phyloP scores from a whole-genome alignment of 2,797 vertebrate genomes.

The Staurois parvus region DNA sequence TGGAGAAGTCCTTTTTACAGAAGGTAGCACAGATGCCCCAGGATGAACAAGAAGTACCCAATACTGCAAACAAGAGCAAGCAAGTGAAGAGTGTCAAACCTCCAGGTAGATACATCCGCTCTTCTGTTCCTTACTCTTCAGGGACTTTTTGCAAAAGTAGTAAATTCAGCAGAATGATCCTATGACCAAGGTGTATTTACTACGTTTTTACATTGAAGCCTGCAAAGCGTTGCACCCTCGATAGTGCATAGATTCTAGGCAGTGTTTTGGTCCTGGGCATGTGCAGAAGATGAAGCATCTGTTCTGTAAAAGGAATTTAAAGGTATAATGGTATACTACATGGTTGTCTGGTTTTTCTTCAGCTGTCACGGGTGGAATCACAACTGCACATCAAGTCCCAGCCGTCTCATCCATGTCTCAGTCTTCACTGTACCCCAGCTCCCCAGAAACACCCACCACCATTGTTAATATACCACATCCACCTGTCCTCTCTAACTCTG shows the following conservation, averaged over 20 bases:
- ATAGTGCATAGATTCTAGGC: too few species aligned
- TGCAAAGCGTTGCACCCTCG: too few species aligned
- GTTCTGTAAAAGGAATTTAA: too few species aligned
- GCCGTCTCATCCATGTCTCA: conserved; percentile 90
- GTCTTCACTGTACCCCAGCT: conserved; percentile 81
- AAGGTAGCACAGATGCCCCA: conserved; percentile 95
- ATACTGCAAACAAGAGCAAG: conserved; percentile 83
- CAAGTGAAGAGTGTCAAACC: conserved; percentile 80
- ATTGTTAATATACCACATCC: conserved; percentile 81
- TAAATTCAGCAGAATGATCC: too few species aligned
- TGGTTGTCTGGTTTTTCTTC: background rate
- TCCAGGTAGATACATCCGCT: conserved; percentile 67
- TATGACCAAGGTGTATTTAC: too few species aligned
- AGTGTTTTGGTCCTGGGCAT: too few species aligned
- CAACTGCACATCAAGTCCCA: conserved; percentile 90
- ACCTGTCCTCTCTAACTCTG: conserved; percentile 73
- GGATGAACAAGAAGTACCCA: conserved; percentile 86
- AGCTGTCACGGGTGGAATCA: conserved; percentile 73
- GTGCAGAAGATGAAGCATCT: too few species aligned
- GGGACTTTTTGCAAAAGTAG: too few species aligned
- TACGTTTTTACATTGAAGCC: too few species aligned
- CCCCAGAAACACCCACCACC: conserved; percentile 86
- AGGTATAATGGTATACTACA: too few species aligned
- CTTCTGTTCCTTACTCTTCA: background rate
- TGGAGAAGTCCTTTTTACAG: conserved; percentile 94